These are phyloP conservation scores for Sardina pilchardus DNA, from an alignment of 2,113 vertebrate species.

Conservation along the genomic window DNA sequence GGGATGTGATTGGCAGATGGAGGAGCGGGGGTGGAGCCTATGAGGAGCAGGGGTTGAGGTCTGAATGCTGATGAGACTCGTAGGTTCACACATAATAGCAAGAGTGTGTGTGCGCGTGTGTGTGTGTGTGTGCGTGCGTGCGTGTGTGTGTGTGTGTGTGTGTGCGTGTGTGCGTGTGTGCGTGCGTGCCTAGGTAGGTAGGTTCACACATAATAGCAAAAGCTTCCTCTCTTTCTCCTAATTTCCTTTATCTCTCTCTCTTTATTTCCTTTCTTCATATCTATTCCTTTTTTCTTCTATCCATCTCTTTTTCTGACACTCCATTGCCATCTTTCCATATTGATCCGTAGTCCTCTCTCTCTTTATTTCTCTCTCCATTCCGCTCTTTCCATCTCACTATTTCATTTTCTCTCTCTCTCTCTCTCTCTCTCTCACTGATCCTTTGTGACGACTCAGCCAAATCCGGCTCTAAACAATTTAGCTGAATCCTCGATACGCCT, in stretches of 20 bases:
- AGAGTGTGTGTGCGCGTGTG: no score
- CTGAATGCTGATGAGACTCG: background rate
- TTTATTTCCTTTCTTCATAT: background rate
- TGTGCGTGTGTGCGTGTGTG: no score
- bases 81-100: background rate
- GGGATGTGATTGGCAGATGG: constrained; percentile 24
- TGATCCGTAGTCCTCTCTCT: background rate
- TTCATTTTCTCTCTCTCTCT: background rate
- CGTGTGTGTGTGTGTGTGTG: no score
- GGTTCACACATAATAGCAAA: background rate
- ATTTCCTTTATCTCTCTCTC: constrained; percentile 4
- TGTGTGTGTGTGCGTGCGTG: no score
- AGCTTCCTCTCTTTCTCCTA: constrained; percentile 6
- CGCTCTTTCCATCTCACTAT: background rate
- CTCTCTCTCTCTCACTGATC: background rate
- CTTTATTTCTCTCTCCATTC: background rate
- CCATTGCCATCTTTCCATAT: background rate
- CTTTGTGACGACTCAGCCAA: constrained; percentile 56
- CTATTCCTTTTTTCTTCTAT: background rate
- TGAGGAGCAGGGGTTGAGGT: constrained; percentile 19
- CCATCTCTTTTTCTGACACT: background rate
- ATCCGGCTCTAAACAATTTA: constrained; percentile 56
- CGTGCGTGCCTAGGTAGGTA: no score
- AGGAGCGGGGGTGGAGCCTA: no score
- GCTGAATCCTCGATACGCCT: constrained; percentile 52